phyloP scores from a whole-genome alignment of 2,113 vertebrate species.

The Hippocampus zosterae region DNA sequence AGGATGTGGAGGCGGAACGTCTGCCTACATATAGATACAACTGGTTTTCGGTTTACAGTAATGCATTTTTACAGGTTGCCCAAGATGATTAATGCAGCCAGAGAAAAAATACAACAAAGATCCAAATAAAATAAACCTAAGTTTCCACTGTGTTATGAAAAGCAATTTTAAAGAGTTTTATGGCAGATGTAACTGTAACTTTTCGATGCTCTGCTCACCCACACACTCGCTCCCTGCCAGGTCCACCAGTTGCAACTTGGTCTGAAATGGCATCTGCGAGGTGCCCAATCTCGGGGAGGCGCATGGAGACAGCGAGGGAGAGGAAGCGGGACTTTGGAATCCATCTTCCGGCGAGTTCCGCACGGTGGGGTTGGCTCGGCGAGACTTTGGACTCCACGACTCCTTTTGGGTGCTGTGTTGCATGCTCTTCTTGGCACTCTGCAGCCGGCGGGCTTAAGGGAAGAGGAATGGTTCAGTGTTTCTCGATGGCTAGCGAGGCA shows the following conservation, averaged over 20 bases:
- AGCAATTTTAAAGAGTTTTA: too few species aligned
- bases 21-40: too few species aligned
- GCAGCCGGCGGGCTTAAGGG: constrained; percentile 53
- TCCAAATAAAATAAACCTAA: too few species aligned
- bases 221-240: constrained; percentile 82
- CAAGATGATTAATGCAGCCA: too few species aligned
- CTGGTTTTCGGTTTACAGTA: too few species aligned
- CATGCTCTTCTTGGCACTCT: constrained; percentile 54
- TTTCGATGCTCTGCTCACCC: constrained; percentile 48
- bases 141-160: too few species aligned
- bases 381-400: constrained; percentile 69
- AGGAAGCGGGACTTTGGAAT: constrained; percentile 46
- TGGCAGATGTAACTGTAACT: too few species aligned
- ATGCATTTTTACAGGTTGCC: too few species aligned
- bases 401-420: constrained; percentile 46
- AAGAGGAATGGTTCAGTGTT: not conserved
- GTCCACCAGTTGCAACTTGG: constrained; percentile 81
- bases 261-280: constrained; percentile 51
- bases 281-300: constrained; percentile 55
- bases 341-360: constrained; percentile 33
- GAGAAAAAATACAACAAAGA: too few species aligned
- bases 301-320: constrained; percentile 55
- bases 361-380: constrained; percentile 46
- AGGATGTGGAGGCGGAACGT: too few species aligned
- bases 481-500: too few species aligned